These are phyloP conservation scores for Thamnophis elegans DNA, from an alignment of 2,797 vertebrate genomes.

Conservation along the genomic window DNA sequence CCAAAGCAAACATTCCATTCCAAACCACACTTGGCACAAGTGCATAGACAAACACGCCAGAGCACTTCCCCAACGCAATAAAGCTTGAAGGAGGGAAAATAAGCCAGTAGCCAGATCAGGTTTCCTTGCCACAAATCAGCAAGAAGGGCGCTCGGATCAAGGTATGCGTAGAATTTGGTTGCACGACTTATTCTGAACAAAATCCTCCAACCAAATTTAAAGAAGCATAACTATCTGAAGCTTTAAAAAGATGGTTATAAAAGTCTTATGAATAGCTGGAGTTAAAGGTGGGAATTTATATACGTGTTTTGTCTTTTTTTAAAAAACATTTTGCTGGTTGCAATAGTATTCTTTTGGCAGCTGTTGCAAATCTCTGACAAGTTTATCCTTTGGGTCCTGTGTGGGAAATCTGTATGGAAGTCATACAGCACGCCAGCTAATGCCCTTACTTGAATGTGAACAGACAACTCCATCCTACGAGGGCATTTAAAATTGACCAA, in stretches of 20 bases:
- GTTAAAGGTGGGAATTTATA: conserved; percentile 6
- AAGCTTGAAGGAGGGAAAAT: not conserved
- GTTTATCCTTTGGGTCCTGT: conserved; percentile 20
- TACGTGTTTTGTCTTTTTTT: not conserved
- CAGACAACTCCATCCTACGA: not conserved
- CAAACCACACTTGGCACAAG: not conserved
- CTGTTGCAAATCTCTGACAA: conserved; percentile 32
- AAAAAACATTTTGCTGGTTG: not conserved
- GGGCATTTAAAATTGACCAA: not conserved
- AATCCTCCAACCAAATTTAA: conserved; percentile 29
- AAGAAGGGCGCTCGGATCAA: not conserved
- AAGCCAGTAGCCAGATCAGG: not conserved
- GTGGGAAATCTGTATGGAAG: conserved; percentile 43
- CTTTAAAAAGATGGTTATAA: not conserved
- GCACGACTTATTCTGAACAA: not conserved
- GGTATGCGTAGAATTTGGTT: not conserved
- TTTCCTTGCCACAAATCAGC: not conserved
- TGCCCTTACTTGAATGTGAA: conserved; percentile 22
- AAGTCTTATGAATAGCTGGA: not conserved
- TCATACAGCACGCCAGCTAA: conserved; percentile 31
- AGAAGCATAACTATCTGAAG: not conserved
- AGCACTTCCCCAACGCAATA: not conserved
- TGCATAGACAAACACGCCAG: not conserved
- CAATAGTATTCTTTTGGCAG: not conserved
- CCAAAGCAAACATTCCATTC: not conserved